Base-by-base conservation (phyloP, 2,888 invertebrate genomes). In the Halictus quadricinctus region DNA sequence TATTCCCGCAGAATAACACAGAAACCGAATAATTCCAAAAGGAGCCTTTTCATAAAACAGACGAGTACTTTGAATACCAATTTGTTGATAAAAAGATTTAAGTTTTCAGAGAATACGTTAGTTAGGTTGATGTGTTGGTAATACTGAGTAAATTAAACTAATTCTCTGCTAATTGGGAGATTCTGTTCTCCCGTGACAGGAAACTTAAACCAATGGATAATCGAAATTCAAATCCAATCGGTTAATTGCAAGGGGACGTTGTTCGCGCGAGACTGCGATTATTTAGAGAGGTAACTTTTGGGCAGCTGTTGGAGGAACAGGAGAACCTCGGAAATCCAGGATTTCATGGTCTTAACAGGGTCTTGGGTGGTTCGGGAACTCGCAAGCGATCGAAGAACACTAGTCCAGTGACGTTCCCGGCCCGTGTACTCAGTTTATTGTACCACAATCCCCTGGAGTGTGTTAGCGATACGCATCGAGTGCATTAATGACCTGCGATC, bases 401-500 rank as follows among this genome's bases (percentile, higher is more conserved):
- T 18, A 12, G 29, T 72, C 48, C 48, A 10, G 46, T 18, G 43
- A 69, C 41, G 46, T 72, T n/a, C 10, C n/a, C 10, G 21, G 50
- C 43, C n/a, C 79, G 64, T 69, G 81, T 60, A 36, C 73, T 60
- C 70, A 64, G 85, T 87, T 83, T 79, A 77, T 78, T 50, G 72
- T 50, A 77, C 77, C 69, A 29, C 72, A 76, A 87, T 83, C 70
- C 60, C 13, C 25, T 54, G n/a, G 46, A 36, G 66, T 50, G 54
- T 41, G 54, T 25, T 25, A 29, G 48, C 21, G 85, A 85, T 80
- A 85, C 41, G 81, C 79, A 88, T 86, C 86, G 50, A 48, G 25
- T 72, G 69, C 78, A 88, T 87, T 88, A 88, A 87, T 64, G 72
- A 75, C 74, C 79, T 41, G 70, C 58, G 83, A 88, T 85, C 79